Evolutionary conservation across 1,140 invertebrate genomes (phyloP), one percentile per base, ranked within the genome.

Genomic region (Drosophila gunungcola): DNA sequence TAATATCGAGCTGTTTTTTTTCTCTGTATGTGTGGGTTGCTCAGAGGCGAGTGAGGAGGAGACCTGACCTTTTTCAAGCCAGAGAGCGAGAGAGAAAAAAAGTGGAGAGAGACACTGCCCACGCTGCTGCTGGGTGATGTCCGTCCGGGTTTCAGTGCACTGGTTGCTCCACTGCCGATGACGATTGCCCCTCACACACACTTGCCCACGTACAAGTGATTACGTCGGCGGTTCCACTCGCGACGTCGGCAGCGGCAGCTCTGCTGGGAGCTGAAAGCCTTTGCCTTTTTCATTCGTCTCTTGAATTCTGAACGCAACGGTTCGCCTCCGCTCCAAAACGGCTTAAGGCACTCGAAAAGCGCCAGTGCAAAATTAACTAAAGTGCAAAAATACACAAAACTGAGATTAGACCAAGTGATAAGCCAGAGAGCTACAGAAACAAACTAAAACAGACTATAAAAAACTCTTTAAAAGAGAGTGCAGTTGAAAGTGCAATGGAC

Each of bases 261-360:
- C 72, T 88, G 80, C 43, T 90, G 77, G 78, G 67, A 81, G 81
- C 67, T 73, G 67, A 76, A 73, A 70, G 70, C 61, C 79, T 78
- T 90, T 70, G 91, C 91, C 64, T 80, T 80, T 91, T 72, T 92
- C 91, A 92, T 92, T 92, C 91, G 91, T 88, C 90, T 92, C 75
- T 91, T 84, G 89, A 92, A 88, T 90, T 90, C 82, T 77, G 85
- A 92, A 90, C 80, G 62, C 73, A 73, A 78, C 89, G 89, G 91
- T 92, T 91, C 84, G 83, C 56, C 73, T 69, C 51, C 64, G 81
- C 81, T 75, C 69, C 61, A 54, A 54, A 63, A 60, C 51, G 61
- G 65, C 69, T 69, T 65, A 72, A 60, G 57, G 65, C 49, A 52
- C 60, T 25, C 27, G 7, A 68, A 72, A 52, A 69, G 54, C 68